A percentile compares a stretch with the other conserved stretches of the same genome.
Conservation (phyloP, 2,888 invertebrate species). For the Drosophila niveifrons region DNA sequence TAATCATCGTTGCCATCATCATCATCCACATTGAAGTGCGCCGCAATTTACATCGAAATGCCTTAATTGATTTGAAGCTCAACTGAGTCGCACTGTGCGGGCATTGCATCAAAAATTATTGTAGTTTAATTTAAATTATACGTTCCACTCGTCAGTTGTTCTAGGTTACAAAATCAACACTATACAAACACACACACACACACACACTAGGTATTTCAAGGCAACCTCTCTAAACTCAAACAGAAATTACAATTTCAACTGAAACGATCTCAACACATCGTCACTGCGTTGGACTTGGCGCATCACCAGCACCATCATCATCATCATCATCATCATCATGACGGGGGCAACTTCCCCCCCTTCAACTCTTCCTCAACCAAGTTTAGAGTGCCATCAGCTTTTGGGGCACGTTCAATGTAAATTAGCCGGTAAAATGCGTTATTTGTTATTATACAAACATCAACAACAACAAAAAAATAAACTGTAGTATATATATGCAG, state of each 20-base stretch:
- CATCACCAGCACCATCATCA: slow-evolving; percentile 49
- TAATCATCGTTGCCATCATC: slow-evolving; percentile 48
- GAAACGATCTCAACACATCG: slow-evolving; percentile 33
- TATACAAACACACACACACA: slow-evolving; percentile 35
- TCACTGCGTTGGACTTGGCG: slow-evolving; percentile 44
- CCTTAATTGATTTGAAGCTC: slow-evolving; percentile 67
- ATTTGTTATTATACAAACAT: slow-evolving; percentile 37
- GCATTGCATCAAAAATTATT: slow-evolving; percentile 67
- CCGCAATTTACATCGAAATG: slow-evolving; percentile 73
- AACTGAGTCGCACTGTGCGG: slow-evolving; percentile 45
- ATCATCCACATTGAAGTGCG: slow-evolving; percentile 65
- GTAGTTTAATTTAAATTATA: slow-evolving; percentile 77
- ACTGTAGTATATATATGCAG: slow-evolving; percentile 44
- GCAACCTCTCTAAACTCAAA: slow-evolving; percentile 59
- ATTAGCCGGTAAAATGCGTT: slow-evolving; percentile 66
- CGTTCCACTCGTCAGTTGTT: slow-evolving; percentile 69
- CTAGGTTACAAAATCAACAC: slow-evolving; percentile 75
- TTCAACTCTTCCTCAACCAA: neutral
- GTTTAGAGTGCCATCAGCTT: slow-evolving; percentile 37
- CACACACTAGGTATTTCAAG: slow-evolving; percentile 48
- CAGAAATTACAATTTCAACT: slow-evolving; percentile 59
- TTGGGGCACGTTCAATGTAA: slow-evolving; percentile 68
- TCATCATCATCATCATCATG: slow-evolving; percentile 8
- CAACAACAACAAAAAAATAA: slow-evolving; percentile 5
- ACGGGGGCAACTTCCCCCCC: neutral